A percentile compares a stretch with the other conserved stretches of the same genome.
These are phyloP conservation scores for Caranx melampygus DNA, from an alignment of 2,113 vertebrate genomes.

Conservation along the genomic window DNA sequence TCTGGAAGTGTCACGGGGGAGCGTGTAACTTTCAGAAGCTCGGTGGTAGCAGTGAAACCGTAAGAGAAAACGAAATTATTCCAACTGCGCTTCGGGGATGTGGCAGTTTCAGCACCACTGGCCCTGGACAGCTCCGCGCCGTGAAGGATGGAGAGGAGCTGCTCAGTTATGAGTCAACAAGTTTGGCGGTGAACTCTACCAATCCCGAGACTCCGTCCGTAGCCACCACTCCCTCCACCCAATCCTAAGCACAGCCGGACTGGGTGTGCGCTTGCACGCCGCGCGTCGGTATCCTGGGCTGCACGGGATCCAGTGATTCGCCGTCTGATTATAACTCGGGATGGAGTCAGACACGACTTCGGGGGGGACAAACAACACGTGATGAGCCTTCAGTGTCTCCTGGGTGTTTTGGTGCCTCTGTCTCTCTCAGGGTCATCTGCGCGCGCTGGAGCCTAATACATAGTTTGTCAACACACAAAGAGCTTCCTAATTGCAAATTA, in stretches of 20 bases:
- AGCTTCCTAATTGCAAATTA: slow-evolving; percentile 61
- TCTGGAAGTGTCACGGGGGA: neutral
- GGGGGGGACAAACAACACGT: slow-evolving; percentile 67
- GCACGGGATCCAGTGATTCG: slow-evolving; percentile 72
- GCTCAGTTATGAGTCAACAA: slow-evolving; percentile 79
- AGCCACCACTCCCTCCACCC: slow-evolving; percentile 72
- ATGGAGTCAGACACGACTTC: slow-evolving; percentile 58
- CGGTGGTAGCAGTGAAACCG: neutral
- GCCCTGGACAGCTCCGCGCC: slow-evolving; percentile 75
- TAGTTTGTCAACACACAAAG: slow-evolving; percentile 59
- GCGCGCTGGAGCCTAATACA: slow-evolving; percentile 21
- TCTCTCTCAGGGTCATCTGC: slow-evolving; percentile 52
- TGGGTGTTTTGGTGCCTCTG: slow-evolving; percentile 59
- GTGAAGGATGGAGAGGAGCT: slow-evolving; percentile 57
- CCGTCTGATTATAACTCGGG: slow-evolving; percentile 65
- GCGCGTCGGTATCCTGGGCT: slow-evolving; percentile 56
- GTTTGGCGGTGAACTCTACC: slow-evolving; percentile 78
- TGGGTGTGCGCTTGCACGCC: slow-evolving; percentile 61
- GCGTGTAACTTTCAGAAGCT: slow-evolving; percentile 25
- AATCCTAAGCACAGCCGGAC: slow-evolving; percentile 72
- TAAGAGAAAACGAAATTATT: neutral
- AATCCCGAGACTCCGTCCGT: slow-evolving; percentile 76
- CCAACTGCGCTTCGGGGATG: slow-evolving; percentile 24
- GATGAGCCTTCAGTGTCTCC: slow-evolving; percentile 54
- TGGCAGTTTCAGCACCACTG: slow-evolving; percentile 77